Conservation (phyloP, 2,797 vertebrate genomes). For the Lindbergichthys nudifrons region DNA sequence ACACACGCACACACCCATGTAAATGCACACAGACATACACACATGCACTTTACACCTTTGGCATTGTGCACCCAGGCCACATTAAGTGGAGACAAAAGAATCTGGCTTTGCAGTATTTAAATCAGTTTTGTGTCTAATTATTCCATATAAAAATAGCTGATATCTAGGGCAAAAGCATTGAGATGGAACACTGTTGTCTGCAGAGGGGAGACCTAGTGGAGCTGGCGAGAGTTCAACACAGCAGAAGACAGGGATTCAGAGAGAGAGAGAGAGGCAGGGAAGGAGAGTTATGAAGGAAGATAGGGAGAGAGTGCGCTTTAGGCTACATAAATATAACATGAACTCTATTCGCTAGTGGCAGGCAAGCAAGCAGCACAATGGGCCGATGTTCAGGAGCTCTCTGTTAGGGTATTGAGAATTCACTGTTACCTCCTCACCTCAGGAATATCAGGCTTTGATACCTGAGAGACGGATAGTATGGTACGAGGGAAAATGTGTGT, state of each 20-base stretch:
- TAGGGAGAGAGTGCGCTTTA: slow-evolving; percentile 77
- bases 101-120: slow-evolving; percentile 83
- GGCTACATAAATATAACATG: slow-evolving; percentile 88
- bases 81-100: slow-evolving; percentile 77
- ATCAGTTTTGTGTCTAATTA: slow-evolving; percentile 87
- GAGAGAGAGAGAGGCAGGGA: slow-evolving; percentile 43
- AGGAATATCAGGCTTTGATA: slow-evolving; percentile 58
- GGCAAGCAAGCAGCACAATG: slow-evolving; percentile 69
- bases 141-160: slow-evolving; percentile 85
- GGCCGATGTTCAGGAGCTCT: slow-evolving; percentile 69
- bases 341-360: slow-evolving; percentile 77
- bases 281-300: slow-evolving; percentile 47
- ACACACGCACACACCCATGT: background rate
- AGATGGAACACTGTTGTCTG: slow-evolving; percentile 86
- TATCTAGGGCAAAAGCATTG: slow-evolving; percentile 85
- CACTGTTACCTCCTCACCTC: slow-evolving; percentile 49
- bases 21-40: background rate
- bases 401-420: slow-evolving; percentile 57
- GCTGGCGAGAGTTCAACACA: slow-evolving; percentile 83
- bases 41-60: slow-evolving; percentile 45
- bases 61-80: slow-evolving; percentile 54
- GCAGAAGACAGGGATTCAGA: slow-evolving; percentile 68
- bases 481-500: slow-evolving; percentile 21
- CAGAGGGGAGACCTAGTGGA: slow-evolving; percentile 83
- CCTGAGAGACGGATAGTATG: slow-evolving; percentile 33